A percentile compares a stretch with the other conserved stretches of the same genome.
Conservation (phyloP, 1,140 invertebrate species). For the Triops cancriformis region DNA sequence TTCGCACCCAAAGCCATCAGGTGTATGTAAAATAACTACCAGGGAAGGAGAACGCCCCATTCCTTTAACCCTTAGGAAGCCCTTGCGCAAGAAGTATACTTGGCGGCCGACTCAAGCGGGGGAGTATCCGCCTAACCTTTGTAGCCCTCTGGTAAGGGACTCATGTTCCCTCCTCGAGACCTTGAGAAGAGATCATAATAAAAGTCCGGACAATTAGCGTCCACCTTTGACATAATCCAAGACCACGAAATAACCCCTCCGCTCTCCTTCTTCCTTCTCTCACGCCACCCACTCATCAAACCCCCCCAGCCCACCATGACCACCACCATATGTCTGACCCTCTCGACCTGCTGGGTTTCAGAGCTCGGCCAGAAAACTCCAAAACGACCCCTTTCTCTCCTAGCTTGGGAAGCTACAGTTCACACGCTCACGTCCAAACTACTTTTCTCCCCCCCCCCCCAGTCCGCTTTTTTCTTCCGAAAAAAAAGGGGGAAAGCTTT, state of each 20-base stretch:
- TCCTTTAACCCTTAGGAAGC: too few species aligned
- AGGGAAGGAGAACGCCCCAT: too few species aligned
- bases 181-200: constrained; percentile 1
- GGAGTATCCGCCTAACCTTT: neutral
- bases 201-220: neutral
- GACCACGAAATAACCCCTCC: neutral
- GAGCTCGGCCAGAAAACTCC: neutral
- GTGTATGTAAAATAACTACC: neutral
- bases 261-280: neutral
- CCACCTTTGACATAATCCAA: constrained; percentile 10
- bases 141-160: neutral
- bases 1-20: neutral
- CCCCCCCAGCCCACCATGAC: neutral
- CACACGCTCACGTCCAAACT: neutral
- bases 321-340: constrained; percentile 12
- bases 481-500: neutral
- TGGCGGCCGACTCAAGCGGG: neutral
- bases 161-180: neutral
- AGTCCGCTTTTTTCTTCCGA: neutral
- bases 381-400: neutral
- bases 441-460: neutral
- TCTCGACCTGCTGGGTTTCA: constrained; percentile 3
- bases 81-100: too few species aligned
- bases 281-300: constrained; percentile 12
- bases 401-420: constrained; percentile 13